A percentile compares a stretch with the other conserved stretches of the same genome.
Conservation (phyloP, 2,888 invertebrate genomes). For the Mythimna albipuncta region DNA sequence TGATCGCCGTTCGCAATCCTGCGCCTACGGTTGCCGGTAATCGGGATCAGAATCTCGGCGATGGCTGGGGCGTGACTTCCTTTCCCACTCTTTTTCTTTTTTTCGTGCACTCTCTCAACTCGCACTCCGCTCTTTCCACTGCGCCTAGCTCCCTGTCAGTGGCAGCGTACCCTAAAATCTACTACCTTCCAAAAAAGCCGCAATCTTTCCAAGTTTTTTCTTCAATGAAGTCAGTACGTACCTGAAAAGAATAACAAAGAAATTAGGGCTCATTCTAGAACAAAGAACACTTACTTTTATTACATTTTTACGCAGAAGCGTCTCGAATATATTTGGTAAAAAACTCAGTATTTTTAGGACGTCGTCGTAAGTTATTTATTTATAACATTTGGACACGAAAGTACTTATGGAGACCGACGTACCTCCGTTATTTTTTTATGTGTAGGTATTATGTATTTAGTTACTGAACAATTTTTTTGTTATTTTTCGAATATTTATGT, state of each 20-base stretch:
- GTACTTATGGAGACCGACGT: constrained; percentile 10
- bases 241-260: constrained; percentile 54
- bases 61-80: too few relatives aligned
- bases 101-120: too few relatives aligned
- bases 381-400: constrained; percentile 23
- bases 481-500: background rate
- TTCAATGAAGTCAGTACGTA: constrained; percentile 47
- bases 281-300: constrained; percentile 26
- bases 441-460: background rate
- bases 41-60: too few relatives aligned
- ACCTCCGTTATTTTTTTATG: background rate
- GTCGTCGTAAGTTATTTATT: constrained; percentile 23
- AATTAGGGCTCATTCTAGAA: constrained; percentile 38
- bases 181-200: constrained; percentile 6
- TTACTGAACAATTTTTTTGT: background rate
- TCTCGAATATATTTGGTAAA: constrained; percentile 29
- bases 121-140: too few relatives aligned
- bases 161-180: constrained; percentile 3
- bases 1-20: too few relatives aligned
- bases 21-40: too few relatives aligned
- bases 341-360: constrained; percentile 27
- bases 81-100: too few relatives aligned
- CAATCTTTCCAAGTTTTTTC: constrained; percentile 12
- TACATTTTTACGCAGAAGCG: constrained; percentile 24
- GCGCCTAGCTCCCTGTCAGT: too few relatives aligned